phyloP scores from a whole-genome alignment of 2,113 vertebrate species.

The Sminthopsis crassicaudata region DNA sequence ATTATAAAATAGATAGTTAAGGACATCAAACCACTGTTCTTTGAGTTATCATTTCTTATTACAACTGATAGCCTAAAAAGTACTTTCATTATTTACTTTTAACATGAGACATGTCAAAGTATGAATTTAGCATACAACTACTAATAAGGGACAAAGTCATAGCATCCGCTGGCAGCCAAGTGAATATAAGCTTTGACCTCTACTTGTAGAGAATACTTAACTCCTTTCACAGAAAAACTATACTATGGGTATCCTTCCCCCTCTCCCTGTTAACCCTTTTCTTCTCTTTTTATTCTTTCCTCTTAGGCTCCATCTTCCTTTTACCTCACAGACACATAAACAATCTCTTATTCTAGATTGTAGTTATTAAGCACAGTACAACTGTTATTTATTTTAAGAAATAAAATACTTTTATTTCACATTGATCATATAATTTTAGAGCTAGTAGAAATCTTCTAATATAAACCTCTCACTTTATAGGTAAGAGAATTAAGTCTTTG shows the following conservation, averaged over 20 bases:
- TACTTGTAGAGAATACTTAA: constrained; percentile 3
- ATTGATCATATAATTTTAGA: not conserved
- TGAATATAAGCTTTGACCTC: not conserved
- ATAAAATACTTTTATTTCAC: not conserved
- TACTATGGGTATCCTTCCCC: not conserved
- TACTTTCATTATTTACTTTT: not conserved
- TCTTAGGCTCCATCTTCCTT: not conserved
- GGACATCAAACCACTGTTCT: not conserved
- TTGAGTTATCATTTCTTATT: not conserved
- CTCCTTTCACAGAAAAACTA: not conserved
- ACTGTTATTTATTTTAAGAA: not conserved
- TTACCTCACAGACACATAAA: not conserved
- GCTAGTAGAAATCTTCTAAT: not conserved
- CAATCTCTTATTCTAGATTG: not conserved
- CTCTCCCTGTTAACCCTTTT: no score
- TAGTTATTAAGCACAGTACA: not conserved
- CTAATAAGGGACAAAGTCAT: not conserved
- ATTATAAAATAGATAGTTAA: not conserved
- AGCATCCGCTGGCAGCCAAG: not conserved
- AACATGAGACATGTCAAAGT: not conserved
- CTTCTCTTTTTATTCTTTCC: not conserved
- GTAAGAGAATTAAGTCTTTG: not conserved
- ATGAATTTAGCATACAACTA: not conserved
- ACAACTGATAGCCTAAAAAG: not conserved
- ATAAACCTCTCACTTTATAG: not conserved